Evolutionary conservation across 2,797 vertebrate genomes (phyloP), one percentile per base, ranked within the genome.

Genomic region (Aphelocoma californica): DNA sequence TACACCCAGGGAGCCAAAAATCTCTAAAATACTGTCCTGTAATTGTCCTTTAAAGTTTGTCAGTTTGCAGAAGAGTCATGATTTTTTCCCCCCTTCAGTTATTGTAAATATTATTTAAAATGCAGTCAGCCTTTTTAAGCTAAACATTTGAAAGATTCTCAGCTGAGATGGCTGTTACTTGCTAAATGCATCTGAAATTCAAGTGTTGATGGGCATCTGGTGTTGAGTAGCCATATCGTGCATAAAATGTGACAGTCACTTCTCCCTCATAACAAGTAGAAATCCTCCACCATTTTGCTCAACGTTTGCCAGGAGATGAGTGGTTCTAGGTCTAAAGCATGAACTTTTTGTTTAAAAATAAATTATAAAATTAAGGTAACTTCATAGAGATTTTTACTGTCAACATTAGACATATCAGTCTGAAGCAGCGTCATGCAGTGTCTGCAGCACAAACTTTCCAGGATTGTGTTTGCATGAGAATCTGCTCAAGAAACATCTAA

Each of bases 171-270:
- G 61, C n/a, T 66, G 4, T 88, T 56, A 7, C 51, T 86, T 62
- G 12, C 75, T 91, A 62, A 91, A 67, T 25, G n/a, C 14, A 1
- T 56, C 61, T 79, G 77, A 92, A 92, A 93, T 88, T 84, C 66
- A 65, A 53, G 42, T 51, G 24, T 14, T 25, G 51, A 20, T 81
- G 28, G 48, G 24, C 36, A 75, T 74, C 75, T 74, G n/a, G 7
- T 74, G 58, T 45, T 6, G 18, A 81, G 69, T 44, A 14, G 5
- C 65, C 0, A 0, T 50, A 9, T 69, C 56, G 51, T 57, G 15
- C 42, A 24, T 65, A 6, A 86, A 89, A 36, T 16, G 5, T 0
- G 0, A 17, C 0, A 32, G 28, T 44, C 15, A 3, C 70, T 81
- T 54, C 54, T 90, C 32, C 66, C 62, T 51, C 10, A 10, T 1